Evolutionary conservation across 2,888 invertebrate species (phyloP), one percentile per base, ranked within the genome.

Genomic region (Andrena bicolor): DNA sequence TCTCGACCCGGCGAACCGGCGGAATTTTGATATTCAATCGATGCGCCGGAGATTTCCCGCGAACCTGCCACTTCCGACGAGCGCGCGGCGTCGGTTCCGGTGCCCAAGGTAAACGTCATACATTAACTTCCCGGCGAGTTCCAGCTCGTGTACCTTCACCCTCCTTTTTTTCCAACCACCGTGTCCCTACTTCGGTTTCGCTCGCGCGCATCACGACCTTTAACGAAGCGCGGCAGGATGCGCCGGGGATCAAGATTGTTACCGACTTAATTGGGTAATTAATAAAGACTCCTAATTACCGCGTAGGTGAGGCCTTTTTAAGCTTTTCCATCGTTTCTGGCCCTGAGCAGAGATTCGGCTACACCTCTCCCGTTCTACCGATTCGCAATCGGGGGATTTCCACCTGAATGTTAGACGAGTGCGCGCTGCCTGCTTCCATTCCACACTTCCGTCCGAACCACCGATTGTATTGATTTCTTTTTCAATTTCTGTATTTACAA

Each of bases 261-360:
- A 71, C 85, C 82, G 86, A 85, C 85, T 90, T 92, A 93, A 93
- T 92, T 92, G 89, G 91, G 91, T 92, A 92, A 93, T 93, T 93
- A 92, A 92, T 92, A 93, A 91, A 89, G 89, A 86, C 80, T 85
- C 88, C 89, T 91, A 92, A 92, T 92, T 92, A 92, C 87, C 76
- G 80, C 86, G 78, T 84, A 82, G 85, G 82, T 86, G 80, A 86
- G 83, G 79, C 82, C 85, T 90, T 90, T 90, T 90, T 88, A 87
- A 88, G 88, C 83, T 78, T 76, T 85, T 76, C 69, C 75, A 58
- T 53, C 35, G 10, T 41, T 72, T 20, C 56, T 41, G 56, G 7
- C 61, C 28, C 20, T 65, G 73, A 8, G 35, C 68, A 63, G 56
- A 69, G 75, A 70, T 35, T 75, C 60, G 49, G 23, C 58, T 28